Percentiles rank a stretch among this genome's conserved stretches.
Evolutionary conservation across 2,888 invertebrate genomes (phyloP).

Genomic region (Miltochrista miniata): DNA sequence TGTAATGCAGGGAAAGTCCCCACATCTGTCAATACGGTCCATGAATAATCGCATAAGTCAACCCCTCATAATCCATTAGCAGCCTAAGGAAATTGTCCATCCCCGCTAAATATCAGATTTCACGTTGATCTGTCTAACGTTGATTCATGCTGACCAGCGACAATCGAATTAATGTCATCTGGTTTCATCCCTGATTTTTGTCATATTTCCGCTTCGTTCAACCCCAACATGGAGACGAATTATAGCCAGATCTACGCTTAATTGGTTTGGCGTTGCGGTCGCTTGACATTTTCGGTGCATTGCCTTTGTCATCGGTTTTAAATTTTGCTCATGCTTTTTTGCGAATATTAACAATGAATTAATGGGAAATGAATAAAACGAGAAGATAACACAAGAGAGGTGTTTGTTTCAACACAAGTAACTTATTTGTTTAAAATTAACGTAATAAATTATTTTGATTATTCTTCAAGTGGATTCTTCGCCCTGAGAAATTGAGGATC

Average conservation of each 20-base stretch:
- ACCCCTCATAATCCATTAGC: slow-evolving; percentile 74
- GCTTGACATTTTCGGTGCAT: slow-evolving; percentile 77
- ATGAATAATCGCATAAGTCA: slow-evolving; percentile 58
- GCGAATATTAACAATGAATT: slow-evolving; percentile 56
- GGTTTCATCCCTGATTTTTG: slow-evolving; percentile 73
- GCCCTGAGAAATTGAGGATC: no score
- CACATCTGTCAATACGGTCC: slow-evolving; percentile 19
- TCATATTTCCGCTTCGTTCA: slow-evolving; percentile 65
- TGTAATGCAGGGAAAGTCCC: no score
- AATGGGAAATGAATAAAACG: slow-evolving; percentile 31
- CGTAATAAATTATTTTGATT: no score
- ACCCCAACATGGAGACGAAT: slow-evolving; percentile 57
- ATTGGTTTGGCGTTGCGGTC: slow-evolving; percentile 80
- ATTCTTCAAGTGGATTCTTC: no score
- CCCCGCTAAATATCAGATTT: slow-evolving; percentile 80
- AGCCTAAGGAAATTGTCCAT: slow-evolving; percentile 69
- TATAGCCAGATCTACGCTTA: slow-evolving; percentile 77
- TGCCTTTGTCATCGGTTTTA: slow-evolving; percentile 79
- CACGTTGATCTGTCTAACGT: slow-evolving; percentile 77
- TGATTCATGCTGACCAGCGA: slow-evolving; percentile 75
- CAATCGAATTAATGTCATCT: slow-evolving; percentile 80
- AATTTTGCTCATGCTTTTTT: slow-evolving; percentile 60
- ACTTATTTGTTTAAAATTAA: no score
- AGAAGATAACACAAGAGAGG: slow-evolving; percentile 16
- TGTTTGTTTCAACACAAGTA: no score